Evolutionary conservation across 2,797 vertebrate species (phyloP).

Genomic region (Anisognathus igniventris): DNA sequence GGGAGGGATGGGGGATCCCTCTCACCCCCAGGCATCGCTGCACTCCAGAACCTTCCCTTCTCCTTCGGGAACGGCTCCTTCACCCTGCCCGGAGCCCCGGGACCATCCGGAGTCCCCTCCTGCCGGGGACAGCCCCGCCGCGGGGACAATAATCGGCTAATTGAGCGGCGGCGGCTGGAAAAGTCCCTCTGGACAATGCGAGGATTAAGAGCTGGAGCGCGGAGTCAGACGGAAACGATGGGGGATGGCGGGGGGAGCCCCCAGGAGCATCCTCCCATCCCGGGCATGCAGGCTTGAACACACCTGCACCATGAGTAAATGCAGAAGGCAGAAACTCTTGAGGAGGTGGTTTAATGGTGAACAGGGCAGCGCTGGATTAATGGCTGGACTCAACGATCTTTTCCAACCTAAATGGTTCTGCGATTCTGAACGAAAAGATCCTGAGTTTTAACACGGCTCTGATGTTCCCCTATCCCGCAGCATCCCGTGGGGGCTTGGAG

Average conservation of each 20-base stretch:
- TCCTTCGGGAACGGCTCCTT: fast-evolving
- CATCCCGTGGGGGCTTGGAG: background rate
- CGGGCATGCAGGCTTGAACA: background rate
- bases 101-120: background rate
- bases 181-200: background rate
- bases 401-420: too few relatives aligned
- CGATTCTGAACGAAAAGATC: too few relatives aligned
- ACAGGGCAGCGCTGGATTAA: too few relatives aligned
- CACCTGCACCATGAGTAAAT: too few relatives aligned
- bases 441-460: too few relatives aligned
- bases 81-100: fast-evolving
- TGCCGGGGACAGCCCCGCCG: background rate
- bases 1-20: too few relatives aligned
- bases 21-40: too few relatives aligned
- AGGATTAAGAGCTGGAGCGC: background rate
- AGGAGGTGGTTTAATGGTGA: too few relatives aligned
- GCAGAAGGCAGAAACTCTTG: too few relatives aligned
- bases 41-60: background rate
- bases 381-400: too few relatives aligned
- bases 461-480: background rate
- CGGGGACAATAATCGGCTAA: background rate
- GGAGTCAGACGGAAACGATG: background rate
- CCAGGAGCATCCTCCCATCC: background rate
- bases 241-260: background rate
- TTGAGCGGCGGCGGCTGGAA: constrained; percentile 14